phyloP scores from a whole-genome alignment of 92 coral and sea anemone species.

The Zoanthus gigantus region DNA sequence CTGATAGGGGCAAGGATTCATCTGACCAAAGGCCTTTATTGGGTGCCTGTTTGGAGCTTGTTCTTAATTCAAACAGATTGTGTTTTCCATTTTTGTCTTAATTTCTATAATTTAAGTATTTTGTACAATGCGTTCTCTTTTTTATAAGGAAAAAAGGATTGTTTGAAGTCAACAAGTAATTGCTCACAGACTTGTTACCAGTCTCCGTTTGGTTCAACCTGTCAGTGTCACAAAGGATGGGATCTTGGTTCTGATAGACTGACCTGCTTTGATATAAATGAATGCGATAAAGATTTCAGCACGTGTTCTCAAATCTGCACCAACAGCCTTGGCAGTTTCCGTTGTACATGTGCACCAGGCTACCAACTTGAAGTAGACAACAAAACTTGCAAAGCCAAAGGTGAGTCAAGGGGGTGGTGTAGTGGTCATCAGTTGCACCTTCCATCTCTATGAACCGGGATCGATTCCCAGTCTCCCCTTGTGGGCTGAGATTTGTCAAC shows the following conservation, averaged over 20 bases:
- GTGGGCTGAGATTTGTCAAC: too few relatives aligned
- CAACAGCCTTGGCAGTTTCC: conserved; percentile 11
- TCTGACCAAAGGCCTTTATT: too few relatives aligned
- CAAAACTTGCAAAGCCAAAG: conserved; percentile 26
- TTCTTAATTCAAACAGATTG: neutral
- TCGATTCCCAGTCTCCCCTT: too few relatives aligned
- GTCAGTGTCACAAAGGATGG: conserved; percentile 42
- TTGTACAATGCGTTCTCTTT: neutral
- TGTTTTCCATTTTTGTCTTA: neutral
- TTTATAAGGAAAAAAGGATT: neutral
- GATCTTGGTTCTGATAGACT: neutral
- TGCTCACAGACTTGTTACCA: conserved; percentile 35
- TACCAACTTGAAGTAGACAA: conserved; percentile 5
- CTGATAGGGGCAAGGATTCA: too few relatives aligned
- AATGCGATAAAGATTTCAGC: conserved; percentile 19
- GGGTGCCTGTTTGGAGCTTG: neutral
- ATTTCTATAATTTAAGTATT: neutral
- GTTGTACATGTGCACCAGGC: conserved; percentile 9
- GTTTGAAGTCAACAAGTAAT: neutral
- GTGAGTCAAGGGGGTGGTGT: neutral
- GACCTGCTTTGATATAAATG: conserved; percentile 21
- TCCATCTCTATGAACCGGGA: too few relatives aligned
- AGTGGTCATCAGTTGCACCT: too few relatives aligned
- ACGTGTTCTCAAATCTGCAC: conserved; percentile 11
- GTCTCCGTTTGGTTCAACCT: conserved; percentile 34